phyloP scores from a whole-genome alignment of 1,140 invertebrate species.

The Melipona quadrifasciata region DNA sequence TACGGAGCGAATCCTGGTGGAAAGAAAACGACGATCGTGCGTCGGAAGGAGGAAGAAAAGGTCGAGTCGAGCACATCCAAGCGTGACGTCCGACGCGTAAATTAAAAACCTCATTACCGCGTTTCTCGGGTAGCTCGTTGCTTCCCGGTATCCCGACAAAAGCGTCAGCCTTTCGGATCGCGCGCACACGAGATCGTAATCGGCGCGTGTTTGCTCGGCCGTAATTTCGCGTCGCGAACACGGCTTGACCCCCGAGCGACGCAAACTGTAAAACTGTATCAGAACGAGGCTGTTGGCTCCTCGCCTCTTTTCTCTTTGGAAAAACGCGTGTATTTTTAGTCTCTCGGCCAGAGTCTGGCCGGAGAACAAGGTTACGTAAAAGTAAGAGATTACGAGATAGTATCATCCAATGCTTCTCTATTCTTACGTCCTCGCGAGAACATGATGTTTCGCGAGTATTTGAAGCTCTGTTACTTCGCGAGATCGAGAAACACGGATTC shows the following conservation, averaged over 20 bases:
- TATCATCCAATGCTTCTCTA: conserved; percentile 52
- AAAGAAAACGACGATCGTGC: too few species aligned
- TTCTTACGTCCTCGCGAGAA: conserved; percentile 61
- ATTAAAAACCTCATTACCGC: conserved; percentile 34
- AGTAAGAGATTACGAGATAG: conserved; percentile 32
- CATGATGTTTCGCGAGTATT: neutral
- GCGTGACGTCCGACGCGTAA: neutral
- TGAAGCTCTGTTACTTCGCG: neutral
- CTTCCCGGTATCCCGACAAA: neutral
- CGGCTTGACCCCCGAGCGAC: conserved; percentile 18
- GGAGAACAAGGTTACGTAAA: conserved; percentile 50
- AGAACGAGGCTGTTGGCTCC: conserved; percentile 17
- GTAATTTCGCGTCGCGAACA: conserved; percentile 49
- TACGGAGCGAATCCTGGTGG: too few species aligned
- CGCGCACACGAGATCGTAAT: conserved; percentile 33
- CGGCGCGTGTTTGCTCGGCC: conserved; percentile 31
- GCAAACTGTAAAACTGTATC: conserved; percentile 43
- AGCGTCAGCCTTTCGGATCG: neutral
- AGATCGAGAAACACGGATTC: too few species aligned
- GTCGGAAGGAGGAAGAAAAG: too few species aligned
- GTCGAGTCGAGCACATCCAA: neutral
- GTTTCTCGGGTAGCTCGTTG: conserved; percentile 9
- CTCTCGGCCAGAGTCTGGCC: conserved; percentile 10
- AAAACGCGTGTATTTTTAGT: conserved; percentile 58
- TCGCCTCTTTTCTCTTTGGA: neutral